Percentiles rank a stretch among this genome's conserved stretches.
These are phyloP conservation scores for Carapus acus DNA, from an alignment of 2,797 vertebrate species.

Conservation along the genomic window DNA sequence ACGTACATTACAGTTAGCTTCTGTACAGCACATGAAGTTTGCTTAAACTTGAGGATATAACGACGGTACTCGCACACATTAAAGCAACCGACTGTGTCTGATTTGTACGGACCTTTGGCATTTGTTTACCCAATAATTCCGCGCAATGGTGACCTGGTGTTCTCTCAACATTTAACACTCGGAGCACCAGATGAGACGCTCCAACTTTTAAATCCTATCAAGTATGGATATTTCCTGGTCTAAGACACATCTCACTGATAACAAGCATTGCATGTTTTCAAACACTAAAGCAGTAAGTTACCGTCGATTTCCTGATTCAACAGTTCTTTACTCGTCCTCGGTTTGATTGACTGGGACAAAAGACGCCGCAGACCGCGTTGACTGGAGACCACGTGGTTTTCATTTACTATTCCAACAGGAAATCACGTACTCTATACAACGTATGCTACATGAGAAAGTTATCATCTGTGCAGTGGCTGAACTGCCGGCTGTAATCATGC, in stretches of 20 bases:
- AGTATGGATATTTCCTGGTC: neutral
- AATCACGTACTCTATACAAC: conserved; percentile 25
- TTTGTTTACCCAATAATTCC: conserved; percentile 39
- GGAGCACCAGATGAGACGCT: conserved; percentile 23
- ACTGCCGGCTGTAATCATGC: too few species aligned
- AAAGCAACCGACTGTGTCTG: neutral
- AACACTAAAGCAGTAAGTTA: conserved; percentile 40
- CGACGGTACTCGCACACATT: too few species aligned
- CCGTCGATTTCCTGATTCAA: conserved; percentile 73
- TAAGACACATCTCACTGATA: neutral
- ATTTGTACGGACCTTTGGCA: neutral
- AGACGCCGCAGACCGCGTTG: conserved; percentile 84
- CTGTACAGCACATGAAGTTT: neutral
- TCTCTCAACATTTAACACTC: conserved; percentile 47
- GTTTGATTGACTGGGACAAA: conserved; percentile 93
- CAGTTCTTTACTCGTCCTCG: conserved; percentile 72
- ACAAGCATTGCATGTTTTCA: conserved; percentile 1
- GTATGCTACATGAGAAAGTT: too few species aligned
- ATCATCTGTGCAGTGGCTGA: too few species aligned
- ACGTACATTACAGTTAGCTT: neutral
- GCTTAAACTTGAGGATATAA: too few species aligned
- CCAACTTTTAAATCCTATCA: too few species aligned
- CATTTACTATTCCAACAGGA: conserved; percentile 63
- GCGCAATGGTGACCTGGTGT: conserved; percentile 53
- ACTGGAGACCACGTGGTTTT: conserved; percentile 77